A percentile compares a stretch with the other conserved stretches of the same genome.
Evolutionary conservation across 2,888 invertebrate species (phyloP).

Genomic region (Arge pagana): DNA sequence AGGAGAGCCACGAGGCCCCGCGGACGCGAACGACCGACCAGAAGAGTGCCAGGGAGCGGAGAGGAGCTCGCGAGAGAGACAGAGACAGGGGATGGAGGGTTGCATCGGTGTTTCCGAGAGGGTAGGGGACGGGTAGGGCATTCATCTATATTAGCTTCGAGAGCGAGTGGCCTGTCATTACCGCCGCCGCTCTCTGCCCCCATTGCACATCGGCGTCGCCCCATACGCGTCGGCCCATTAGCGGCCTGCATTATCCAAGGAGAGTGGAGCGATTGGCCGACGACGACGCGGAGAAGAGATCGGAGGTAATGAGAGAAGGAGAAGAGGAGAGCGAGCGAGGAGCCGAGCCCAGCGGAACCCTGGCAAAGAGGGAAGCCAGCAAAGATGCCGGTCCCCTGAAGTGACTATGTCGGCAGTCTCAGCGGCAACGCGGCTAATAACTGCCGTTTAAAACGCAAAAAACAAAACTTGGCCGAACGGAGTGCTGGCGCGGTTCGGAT

Average conservation of each 20-base stretch:
- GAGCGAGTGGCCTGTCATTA: constrained; percentile 59
- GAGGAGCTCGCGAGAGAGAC: not conserved
- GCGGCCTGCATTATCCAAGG: constrained; percentile 41
- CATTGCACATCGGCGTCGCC: constrained; percentile 25
- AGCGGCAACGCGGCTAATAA: constrained; percentile 46
- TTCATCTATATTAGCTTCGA: constrained; percentile 60
- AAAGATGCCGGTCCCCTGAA: constrained; percentile 16
- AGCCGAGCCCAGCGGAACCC: constrained; percentile 23
- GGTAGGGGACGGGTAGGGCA: constrained; percentile 51
- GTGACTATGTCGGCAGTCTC: constrained; percentile 22
- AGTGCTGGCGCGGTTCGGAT: constrained; percentile 24
- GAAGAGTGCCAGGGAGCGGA: no score
- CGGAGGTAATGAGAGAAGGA: constrained; percentile 23
- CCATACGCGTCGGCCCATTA: constrained; percentile 42
- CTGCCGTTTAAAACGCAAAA: constrained; percentile 54
- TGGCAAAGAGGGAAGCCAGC: constrained; percentile 25
- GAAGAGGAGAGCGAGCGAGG: constrained; percentile 20
- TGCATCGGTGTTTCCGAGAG: constrained; percentile 5
- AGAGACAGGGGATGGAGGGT: not conserved
- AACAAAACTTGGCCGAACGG: constrained; percentile 39
- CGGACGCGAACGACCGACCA: no score
- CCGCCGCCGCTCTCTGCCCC: constrained; percentile 49
- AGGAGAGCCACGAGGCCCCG: no score
- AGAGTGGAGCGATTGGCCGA: constrained; percentile 8
- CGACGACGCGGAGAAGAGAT: constrained; percentile 19